Conservation (phyloP, 2,797 vertebrate genomes). For the Delichon dasypus region DNA sequence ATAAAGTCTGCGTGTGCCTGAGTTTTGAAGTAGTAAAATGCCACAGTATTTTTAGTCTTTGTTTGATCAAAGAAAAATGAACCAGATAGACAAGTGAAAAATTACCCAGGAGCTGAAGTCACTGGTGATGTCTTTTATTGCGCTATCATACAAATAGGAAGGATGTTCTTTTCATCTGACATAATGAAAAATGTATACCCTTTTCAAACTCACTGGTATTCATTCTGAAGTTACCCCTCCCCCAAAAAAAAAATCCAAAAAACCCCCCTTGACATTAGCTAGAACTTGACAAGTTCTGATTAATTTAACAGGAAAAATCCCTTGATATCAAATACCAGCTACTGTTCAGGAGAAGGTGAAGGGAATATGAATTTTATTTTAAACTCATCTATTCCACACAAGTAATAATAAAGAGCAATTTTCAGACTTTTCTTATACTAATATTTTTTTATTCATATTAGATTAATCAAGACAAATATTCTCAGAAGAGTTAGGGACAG, state of each 20-base stretch:
- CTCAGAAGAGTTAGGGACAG: neutral
- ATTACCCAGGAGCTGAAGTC: constrained; percentile 64
- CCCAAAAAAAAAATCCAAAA: neutral
- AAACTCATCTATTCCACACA: neutral
- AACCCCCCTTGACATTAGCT: neutral
- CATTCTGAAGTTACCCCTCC: constrained; percentile 8
- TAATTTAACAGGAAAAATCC: constrained; percentile 57
- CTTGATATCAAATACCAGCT: constrained; percentile 32
- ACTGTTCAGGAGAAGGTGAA: constrained; percentile 16
- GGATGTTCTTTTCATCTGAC: constrained; percentile 69
- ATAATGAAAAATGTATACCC: constrained; percentile 69
- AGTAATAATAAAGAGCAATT: constrained; percentile 6
- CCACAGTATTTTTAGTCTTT: constrained; percentile 63
- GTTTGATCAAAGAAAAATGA: constrained; percentile 68
- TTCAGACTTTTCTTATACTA: neutral
- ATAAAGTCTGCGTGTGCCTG: neutral
- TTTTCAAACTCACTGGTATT: constrained; percentile 55
- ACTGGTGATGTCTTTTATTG: constrained; percentile 59
- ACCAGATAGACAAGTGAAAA: constrained; percentile 63
- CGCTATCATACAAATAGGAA: constrained; percentile 55
- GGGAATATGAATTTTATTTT: constrained; percentile 48
- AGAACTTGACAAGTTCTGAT: constrained; percentile 47
- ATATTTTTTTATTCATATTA: neutral
- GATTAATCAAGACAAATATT: neutral
- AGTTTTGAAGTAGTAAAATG: constrained; percentile 57